A percentile compares a stretch with the other conserved stretches of the same genome.
Conservation (phyloP, 1,140 invertebrate species). For the Aporrectodea caliginosa region DNA sequence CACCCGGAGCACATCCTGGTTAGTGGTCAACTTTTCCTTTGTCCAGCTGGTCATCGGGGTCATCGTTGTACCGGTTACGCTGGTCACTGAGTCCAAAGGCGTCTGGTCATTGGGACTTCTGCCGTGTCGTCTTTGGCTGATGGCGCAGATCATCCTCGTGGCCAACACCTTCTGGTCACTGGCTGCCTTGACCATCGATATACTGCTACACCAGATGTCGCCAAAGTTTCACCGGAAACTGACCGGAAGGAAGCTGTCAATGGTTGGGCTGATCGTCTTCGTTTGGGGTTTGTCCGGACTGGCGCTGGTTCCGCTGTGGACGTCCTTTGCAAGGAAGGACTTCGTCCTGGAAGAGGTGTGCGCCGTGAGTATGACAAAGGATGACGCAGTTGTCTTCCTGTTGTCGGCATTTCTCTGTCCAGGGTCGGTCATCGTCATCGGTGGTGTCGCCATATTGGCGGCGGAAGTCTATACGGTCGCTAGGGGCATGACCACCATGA, state of each 20-base stretch:
- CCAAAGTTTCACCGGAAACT: background rate
- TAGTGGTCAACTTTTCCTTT: background rate
- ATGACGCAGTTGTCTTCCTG: background rate
- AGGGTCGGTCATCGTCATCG: background rate
- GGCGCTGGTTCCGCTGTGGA: background rate
- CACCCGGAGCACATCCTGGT: background rate
- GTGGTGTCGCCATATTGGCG: background rate
- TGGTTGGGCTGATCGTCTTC: background rate
- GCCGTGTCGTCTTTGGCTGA: background rate
- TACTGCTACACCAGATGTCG: background rate
- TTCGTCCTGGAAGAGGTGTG: background rate
- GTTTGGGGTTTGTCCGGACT: background rate
- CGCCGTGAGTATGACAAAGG: background rate
- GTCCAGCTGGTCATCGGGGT: background rate
- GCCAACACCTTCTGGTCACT: background rate
- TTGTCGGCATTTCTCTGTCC: background rate
- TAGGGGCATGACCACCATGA: background rate
- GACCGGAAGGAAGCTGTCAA: background rate
- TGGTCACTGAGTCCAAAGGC: constrained; percentile 4
- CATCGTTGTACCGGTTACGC: background rate
- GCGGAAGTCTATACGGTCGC: background rate
- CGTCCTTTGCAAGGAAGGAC: background rate
- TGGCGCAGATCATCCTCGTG: background rate
- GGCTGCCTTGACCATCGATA: background rate
- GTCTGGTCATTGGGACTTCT: background rate